These are phyloP conservation scores for Allygus modestus DNA, from an alignment of 2,888 invertebrate species.

Conservation along the genomic window DNA sequence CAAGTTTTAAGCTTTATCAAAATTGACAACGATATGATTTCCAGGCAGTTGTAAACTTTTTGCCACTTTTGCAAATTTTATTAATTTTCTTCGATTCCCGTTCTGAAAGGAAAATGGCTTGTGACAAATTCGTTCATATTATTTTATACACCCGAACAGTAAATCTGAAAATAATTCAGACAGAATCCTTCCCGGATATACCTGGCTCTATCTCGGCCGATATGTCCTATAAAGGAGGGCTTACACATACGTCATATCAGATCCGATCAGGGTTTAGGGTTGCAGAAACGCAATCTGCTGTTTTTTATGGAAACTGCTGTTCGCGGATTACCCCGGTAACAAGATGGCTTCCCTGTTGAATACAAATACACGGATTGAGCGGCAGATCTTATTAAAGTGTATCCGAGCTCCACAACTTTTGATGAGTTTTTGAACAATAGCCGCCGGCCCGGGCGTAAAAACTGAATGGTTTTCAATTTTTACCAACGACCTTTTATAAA, in stretches of 20 bases:
- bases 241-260: conserved; percentile 46
- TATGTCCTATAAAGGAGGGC: conserved; percentile 20
- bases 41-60: too few relatives aligned
- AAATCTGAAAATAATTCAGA: background rate
- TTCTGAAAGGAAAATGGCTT: too few relatives aligned
- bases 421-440: conserved; percentile 48
- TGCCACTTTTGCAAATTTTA: too few relatives aligned
- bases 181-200: background rate
- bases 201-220: background rate
- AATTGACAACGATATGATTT: too few relatives aligned
- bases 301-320: conserved; percentile 43
- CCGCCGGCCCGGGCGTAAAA: conserved; percentile 42
- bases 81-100: too few relatives aligned
- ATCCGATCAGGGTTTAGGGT: conserved; percentile 45
- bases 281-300: conserved; percentile 35
- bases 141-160: background rate
- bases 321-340: conserved; percentile 49
- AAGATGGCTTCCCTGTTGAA: conserved; percentile 54
- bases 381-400: conserved; percentile 28
- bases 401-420: conserved; percentile 53
- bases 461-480: conserved; percentile 31
- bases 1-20: too few relatives aligned
- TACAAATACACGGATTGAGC: conserved; percentile 51
- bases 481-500: conserved; percentile 13
- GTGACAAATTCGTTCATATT: too few relatives aligned